These are phyloP conservation scores for Leptinotarsa texana DNA, from an alignment of 1,140 invertebrate species.

Conservation along the genomic window DNA sequence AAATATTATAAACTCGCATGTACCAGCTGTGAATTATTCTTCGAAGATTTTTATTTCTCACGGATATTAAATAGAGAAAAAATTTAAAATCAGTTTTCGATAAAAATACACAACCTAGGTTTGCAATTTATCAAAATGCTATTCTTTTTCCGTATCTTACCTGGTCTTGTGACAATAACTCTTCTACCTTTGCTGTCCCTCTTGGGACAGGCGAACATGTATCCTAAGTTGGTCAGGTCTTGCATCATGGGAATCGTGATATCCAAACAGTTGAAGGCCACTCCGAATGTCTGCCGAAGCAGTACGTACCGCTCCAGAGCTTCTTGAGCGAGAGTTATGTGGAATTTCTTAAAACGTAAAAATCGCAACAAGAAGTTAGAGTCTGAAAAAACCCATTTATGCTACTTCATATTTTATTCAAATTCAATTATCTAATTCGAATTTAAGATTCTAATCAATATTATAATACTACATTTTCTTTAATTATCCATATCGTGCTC, in stretches of 20 bases:
- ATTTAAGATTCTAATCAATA: no score
- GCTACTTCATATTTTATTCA: no score
- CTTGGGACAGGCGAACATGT: constrained; percentile 78
- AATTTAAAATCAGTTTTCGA: no score
- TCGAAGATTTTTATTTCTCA: no score
- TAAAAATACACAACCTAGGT: no score
- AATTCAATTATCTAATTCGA: no score
- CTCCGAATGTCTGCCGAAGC: constrained; percentile 72
- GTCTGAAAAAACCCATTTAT: background rate
- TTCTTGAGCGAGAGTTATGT: constrained; percentile 78
- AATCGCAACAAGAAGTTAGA: constrained; percentile 74
- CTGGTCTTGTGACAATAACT: constrained; percentile 76
- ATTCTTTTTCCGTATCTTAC: constrained; percentile 56
- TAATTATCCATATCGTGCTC: no score
- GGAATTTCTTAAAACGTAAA: constrained; percentile 81
- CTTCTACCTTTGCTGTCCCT: constrained; percentile 75
- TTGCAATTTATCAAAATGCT: constrained; percentile 25
- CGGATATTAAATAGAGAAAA: no score
- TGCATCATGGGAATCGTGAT: constrained; percentile 69
- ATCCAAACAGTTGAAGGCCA: constrained; percentile 75
- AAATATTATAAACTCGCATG: no score
- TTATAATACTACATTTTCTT: no score
- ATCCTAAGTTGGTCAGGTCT: constrained; percentile 72
- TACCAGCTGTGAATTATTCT: no score
- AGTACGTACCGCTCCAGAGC: constrained; percentile 80